These are phyloP conservation scores for Sebastes baramenuke DNA, from an alignment of 2,797 vertebrate genomes.

Conservation along the genomic window DNA sequence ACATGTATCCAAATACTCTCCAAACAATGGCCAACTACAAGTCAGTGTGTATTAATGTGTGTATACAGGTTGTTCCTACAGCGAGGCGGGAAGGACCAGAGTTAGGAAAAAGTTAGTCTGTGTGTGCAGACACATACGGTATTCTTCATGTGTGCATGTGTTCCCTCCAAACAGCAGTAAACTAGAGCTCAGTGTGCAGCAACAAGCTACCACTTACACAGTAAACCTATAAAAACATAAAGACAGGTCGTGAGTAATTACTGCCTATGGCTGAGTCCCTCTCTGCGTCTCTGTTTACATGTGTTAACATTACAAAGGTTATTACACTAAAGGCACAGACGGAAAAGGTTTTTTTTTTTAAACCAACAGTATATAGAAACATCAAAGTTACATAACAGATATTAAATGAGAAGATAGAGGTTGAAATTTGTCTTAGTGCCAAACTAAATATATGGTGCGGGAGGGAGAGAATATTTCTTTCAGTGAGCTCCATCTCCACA, in stretches of 20 bases:
- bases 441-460: not conserved
- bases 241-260: slow-evolving; percentile 31
- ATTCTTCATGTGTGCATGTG: slow-evolving; percentile 21
- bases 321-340: not conserved
- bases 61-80: not conserved
- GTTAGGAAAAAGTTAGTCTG: slow-evolving; percentile 47
- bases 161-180: slow-evolving; percentile 35
- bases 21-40: slow-evolving; percentile 11
- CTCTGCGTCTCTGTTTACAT: slow-evolving; percentile 6
- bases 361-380: not conserved
- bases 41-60: slow-evolving; percentile 1
- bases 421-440: not conserved
- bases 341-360: too few relatives aligned
- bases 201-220: slow-evolving; percentile 37
- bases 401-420: not conserved
- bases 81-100: not conserved
- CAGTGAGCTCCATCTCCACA: not conserved
- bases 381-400: not conserved
- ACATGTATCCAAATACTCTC: slow-evolving; percentile 30
- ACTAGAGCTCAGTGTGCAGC: slow-evolving; percentile 21
- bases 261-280: slow-evolving; percentile 18
- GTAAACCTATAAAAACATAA: slow-evolving; percentile 44
- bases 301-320: not conserved
- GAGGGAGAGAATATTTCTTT: not conserved
- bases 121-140: not conserved